Evolutionary conservation across 2,797 vertebrate genomes (phyloP), one percentile per base, ranked within the genome.

Genomic region (Saguinus oedipus): DNA sequence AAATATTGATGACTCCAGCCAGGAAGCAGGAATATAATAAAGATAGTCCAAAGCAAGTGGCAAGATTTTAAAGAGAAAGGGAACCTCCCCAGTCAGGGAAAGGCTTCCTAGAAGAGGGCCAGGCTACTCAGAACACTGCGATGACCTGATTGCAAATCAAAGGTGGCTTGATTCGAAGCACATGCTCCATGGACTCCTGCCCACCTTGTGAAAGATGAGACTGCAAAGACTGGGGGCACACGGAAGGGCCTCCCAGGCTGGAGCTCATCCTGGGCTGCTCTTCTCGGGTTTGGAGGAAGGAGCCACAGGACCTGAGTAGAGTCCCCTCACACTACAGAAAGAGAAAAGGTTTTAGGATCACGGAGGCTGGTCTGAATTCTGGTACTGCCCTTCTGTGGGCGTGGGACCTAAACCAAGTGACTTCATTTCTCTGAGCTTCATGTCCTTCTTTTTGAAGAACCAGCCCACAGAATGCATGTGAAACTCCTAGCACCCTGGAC

Each of bases 151-250:
- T 0, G 27, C 30, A 39, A 42, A 61, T 1, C 3, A 72, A 74
- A 3, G 1, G 55, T 10, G 26, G 64, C 24, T 27, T 14, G 12
- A 75, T 53, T 7, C 33, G 50, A 80, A 76, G 55, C 13, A 11
- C n/a, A 8, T 0, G 42, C 19, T 8, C 10, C 5, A 53, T 0
- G 64, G 80, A 11, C 19, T 12, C 5, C 14, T 10, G 22, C 1
- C 1, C 61, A 42, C 33, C 7, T 0, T 22, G 24, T 1, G 5
- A 30, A 24, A 90, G 94, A n/a, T 0, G 9, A 44, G 14, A 15
- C 19, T 27, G 50, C 64, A 17, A 36, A 46, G 59, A 20, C 0
- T 1, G 15, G 64, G 26, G 4, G 4, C 13, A 1, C 15, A 12
- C 39, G 0, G 17, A 33, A 72, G 72, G 36, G 27, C 39, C 19